Base-by-base conservation (phyloP, 1,140 invertebrate species). In the Anastrepha obliqua region DNA sequence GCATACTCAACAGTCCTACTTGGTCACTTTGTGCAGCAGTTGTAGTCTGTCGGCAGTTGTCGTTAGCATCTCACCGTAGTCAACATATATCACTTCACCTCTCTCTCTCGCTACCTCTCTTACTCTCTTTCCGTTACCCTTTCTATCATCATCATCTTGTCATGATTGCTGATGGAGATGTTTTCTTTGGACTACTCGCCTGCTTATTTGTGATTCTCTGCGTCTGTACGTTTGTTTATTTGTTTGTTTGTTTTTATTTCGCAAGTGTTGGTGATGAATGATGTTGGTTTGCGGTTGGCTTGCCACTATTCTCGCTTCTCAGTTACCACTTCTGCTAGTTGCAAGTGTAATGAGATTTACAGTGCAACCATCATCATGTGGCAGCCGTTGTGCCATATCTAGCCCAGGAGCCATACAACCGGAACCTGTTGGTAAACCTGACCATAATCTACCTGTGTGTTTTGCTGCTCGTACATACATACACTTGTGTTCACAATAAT, bases 231-330 rank as follows among this genome's bases (percentile, higher is more conserved):
- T 20, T 81, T 81, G n/a, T 81, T 81, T 29, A 20, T 67, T 67
- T 67, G 74, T 55, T 81, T 81, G 47, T 55, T 55, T 81, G 42
- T 55, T 81, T 81, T 55, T 51, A n/a, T 51, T 81, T 81, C 20
- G 44, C 6, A 55, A 55, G 74, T 55, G 74, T 81, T 81, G 74
- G n/a, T 55, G 47, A 81, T 81, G 74, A 81, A 81, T 81, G 74
- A 47, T 81, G 74, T 20, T 81, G 47, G 47, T 29, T 55, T 81
- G 74, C 51, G 74, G 74, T 81, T 62, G 60, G n/a, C 8, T 62
- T 13, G 51, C 15, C 51, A 55, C 51, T 55, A 11, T 11, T 55
- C n/a, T 81, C 20, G 74, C 74, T 13, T 17, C 44, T 74, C 67
- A 74, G 13, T 29, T 47, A 3, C 13, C 47, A 44, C 11, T 15